A percentile compares a stretch with the other conserved stretches of the same genome.
Conservation (phyloP, 2,888 invertebrate genomes). For the Clistopyga incitator region DNA sequence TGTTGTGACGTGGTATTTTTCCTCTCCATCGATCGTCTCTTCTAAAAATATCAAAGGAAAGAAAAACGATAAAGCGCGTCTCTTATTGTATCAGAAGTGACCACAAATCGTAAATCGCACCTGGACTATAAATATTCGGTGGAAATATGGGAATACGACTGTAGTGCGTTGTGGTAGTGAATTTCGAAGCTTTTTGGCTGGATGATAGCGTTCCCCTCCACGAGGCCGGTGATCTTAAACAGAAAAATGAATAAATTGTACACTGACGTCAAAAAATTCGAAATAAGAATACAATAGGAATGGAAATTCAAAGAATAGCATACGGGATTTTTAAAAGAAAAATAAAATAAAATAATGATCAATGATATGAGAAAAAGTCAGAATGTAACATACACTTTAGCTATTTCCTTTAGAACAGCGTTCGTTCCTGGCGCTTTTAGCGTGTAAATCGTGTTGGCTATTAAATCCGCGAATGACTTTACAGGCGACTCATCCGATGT, state of each 20-base stretch:
- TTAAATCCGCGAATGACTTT: conserved; percentile 67
- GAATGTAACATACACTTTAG: conserved; percentile 66
- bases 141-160: conserved; percentile 77
- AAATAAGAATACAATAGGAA: too few relatives aligned
- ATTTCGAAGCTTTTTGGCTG: conserved; percentile 61
- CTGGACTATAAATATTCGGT: conserved; percentile 70
- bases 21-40: conserved; percentile 53
- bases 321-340: too few relatives aligned
- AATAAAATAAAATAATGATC: too few relatives aligned
- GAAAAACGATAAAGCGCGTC: conserved; percentile 3
- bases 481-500: conserved; percentile 73
- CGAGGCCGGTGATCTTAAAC: conserved; percentile 64
- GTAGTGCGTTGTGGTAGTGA: conserved; percentile 71
- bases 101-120: conserved; percentile 38
- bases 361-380: too few relatives aligned
- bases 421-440: conserved; percentile 70
- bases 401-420: conserved; percentile 68
- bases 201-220: conserved; percentile 73
- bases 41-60: conserved; percentile 50
- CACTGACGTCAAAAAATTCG: too few relatives aligned
- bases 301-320: too few relatives aligned
- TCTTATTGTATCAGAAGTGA: neutral
- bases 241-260: too few relatives aligned
- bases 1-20: conserved; percentile 54
- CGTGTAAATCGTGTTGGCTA: conserved; percentile 70